Conservation (phyloP, 2,113 vertebrate species). For the Taxidea taxus region DNA sequence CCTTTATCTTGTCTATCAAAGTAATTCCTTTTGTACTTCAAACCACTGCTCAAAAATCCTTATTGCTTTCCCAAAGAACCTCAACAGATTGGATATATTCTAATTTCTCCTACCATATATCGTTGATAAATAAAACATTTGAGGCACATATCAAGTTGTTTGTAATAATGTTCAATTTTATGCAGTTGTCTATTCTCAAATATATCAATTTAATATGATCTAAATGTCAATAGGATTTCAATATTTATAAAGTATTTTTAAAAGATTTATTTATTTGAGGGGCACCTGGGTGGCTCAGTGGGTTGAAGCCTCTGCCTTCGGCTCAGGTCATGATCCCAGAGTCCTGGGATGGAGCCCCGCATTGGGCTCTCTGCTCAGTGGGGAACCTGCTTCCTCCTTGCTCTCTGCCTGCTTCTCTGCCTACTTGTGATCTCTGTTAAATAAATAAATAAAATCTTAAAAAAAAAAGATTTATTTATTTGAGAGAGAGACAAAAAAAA, state of each 20-base stretch:
- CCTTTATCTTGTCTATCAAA: neutral
- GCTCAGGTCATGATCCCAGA: too few species aligned
- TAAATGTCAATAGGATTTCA: neutral
- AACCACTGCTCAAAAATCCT: neutral
- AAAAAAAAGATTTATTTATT: neutral
- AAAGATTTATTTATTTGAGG: neutral
- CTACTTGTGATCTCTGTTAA: too few species aligned
- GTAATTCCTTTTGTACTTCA: neutral
- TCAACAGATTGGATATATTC: neutral
- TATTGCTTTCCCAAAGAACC: neutral
- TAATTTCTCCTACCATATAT: neutral
- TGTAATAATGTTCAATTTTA: neutral
- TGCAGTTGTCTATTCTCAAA: neutral
- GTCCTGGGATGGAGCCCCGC: too few species aligned
- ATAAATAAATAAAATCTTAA: too few species aligned
- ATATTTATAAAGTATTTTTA: neutral
- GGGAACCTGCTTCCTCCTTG: too few species aligned
- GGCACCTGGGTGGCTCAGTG: too few species aligned
- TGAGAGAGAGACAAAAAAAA: neutral
- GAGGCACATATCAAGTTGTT: neutral
- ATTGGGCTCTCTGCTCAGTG: too few species aligned
- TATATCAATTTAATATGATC: neutral
- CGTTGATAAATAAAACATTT: neutral
- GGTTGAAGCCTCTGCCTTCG: too few species aligned
- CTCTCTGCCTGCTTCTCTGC: too few species aligned